A percentile compares a stretch with the other conserved stretches of the same genome.
Conservation (phyloP, 2,113 vertebrate species). For the Pelecanus crispus region DNA sequence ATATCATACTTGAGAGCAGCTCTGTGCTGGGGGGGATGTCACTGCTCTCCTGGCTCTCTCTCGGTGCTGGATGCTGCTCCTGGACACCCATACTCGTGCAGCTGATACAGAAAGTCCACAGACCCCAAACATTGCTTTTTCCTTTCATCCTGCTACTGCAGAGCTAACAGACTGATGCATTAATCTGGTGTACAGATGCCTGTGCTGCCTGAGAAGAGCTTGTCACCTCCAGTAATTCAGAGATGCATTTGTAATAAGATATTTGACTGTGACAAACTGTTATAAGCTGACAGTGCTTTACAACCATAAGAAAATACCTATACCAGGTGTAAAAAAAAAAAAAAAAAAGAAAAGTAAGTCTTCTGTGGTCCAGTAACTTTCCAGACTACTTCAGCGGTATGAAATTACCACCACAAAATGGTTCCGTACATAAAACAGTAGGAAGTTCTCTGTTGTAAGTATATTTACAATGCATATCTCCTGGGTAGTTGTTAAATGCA, state of each 20-base stretch:
- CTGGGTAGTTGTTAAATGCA: conserved; percentile 55
- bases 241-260: not conserved
- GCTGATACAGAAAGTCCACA: not conserved
- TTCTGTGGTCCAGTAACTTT: conserved; percentile 11
- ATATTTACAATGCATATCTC: conserved; percentile 50
- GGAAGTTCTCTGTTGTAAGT: conserved; percentile 51
- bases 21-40: not conserved
- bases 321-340: not conserved
- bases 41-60: not conserved
- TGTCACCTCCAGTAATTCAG: not conserved
- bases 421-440: conserved; percentile 35
- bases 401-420: conserved; percentile 47
- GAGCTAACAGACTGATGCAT: not conserved
- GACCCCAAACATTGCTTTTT: not conserved
- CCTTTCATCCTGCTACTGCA: not conserved
- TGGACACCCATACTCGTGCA: not conserved
- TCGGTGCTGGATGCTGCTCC: not conserved
- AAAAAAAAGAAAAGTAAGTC: not conserved
- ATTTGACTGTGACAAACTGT: not conserved
- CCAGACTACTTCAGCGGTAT: not conserved
- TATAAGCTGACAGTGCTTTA: not conserved
- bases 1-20: not conserved
- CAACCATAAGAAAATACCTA: not conserved
- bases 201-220: not conserved
- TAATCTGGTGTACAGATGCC: not conserved